These are phyloP conservation scores for Heteropelma amictum DNA, from an alignment of 2,888 invertebrate species.

Conservation along the genomic window DNA sequence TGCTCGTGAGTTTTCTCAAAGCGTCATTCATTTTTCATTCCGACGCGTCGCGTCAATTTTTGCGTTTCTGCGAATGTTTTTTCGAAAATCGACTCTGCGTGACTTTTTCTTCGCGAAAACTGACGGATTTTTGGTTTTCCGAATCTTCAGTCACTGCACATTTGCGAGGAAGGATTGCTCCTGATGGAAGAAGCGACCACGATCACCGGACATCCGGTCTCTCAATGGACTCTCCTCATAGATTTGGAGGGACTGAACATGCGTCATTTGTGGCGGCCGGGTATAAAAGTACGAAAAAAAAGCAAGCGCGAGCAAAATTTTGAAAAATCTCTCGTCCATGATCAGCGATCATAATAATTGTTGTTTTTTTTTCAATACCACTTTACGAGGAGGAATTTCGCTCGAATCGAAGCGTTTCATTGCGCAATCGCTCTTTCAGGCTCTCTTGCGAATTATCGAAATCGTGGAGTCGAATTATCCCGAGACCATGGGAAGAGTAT, in stretches of 20 bases:
- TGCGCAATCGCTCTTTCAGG: constrained; percentile 70
- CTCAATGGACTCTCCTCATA: constrained; percentile 93
- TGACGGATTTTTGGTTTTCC: background rate
- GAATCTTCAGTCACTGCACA: constrained; percentile 84
- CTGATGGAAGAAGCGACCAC: constrained; percentile 92
- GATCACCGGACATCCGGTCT: constrained; percentile 88
- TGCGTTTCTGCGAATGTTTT: no score
- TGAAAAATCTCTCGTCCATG: no score
- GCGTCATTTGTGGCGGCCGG: constrained; percentile 97
- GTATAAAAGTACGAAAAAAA: constrained; percentile 85
- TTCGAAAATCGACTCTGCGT: no score
- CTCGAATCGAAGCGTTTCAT: background rate
- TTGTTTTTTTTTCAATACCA: background rate
- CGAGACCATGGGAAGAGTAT: constrained; percentile 94
- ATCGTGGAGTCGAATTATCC: constrained; percentile 96
- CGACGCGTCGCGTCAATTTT: no score
- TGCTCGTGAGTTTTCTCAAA: no score
- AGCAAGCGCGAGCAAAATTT: no score
- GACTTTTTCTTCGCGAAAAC: no score
- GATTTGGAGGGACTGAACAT: constrained; percentile 97
- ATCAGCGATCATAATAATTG: background rate
- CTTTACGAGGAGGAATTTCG: background rate
- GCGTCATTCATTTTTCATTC: no score
- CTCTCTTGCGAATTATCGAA: constrained; percentile 85
- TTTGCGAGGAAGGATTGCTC: constrained; percentile 94